Conservation (phyloP, 2,888 invertebrate genomes). For the Hydropsyche betteni region DNA sequence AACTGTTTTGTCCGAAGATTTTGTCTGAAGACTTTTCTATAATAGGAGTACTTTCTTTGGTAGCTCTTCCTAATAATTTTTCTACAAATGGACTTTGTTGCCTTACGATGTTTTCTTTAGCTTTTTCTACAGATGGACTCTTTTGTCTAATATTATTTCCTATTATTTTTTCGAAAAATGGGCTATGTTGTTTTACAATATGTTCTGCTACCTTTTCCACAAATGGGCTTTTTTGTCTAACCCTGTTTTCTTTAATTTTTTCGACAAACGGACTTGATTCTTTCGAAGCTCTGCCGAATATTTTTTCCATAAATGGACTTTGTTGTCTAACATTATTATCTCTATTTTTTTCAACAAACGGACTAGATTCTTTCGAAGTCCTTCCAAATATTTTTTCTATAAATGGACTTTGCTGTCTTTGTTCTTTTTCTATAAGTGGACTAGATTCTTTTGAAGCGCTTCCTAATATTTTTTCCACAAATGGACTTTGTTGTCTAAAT, state of each 20-base stretch:
- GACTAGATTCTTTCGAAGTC: constrained; percentile 55
- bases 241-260: constrained; percentile 39
- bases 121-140: constrained; percentile 23
- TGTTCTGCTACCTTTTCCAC: too few species aligned
- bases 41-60: constrained; percentile 1
- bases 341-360: constrained; percentile 53
- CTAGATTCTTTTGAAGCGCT: constrained; percentile 40
- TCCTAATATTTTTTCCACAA: constrained; percentile 52
- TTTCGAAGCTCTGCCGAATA: constrained; percentile 53
- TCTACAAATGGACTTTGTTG: constrained; percentile 17
- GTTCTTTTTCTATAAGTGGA: constrained; percentile 58
- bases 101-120: too few species aligned
- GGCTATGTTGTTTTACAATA: too few species aligned
- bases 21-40: not conserved
- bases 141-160: too few species aligned
- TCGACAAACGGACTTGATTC: constrained; percentile 9
- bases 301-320: constrained; percentile 55
- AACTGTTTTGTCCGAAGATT: constrained; percentile 23
- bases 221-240: constrained; percentile 38
- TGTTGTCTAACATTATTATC: constrained; percentile 56
- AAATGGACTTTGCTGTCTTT: constrained; percentile 58
- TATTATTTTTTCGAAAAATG: too few species aligned
- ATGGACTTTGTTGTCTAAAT: constrained; percentile 13
- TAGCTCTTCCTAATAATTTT: constrained; percentile 8
- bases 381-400: constrained; percentile 59